Conservation (phyloP, 2,113 vertebrate species). For the Merops nubicus region DNA sequence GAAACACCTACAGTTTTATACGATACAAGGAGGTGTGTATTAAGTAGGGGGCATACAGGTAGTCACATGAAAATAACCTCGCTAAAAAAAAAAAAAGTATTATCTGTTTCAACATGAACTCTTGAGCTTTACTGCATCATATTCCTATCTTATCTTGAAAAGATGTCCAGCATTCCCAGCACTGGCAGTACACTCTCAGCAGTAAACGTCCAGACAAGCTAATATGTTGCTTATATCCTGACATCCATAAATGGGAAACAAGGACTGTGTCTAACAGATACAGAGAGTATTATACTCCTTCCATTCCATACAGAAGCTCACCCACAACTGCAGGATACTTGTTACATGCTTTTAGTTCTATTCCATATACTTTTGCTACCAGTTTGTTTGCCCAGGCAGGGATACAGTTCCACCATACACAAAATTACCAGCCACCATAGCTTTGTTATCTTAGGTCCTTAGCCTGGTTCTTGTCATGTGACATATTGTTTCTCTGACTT, state of each 20-base stretch:
- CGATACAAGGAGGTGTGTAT: not conserved
- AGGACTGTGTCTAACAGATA: not conserved
- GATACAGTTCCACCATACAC: not conserved
- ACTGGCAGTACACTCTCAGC: constrained; percentile 66
- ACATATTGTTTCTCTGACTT: constrained; percentile 35
- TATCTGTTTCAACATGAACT: constrained; percentile 2
- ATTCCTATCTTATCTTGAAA: constrained; percentile 83
- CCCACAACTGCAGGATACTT: not conserved
- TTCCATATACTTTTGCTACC: not conserved
- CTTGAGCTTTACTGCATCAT: constrained; percentile 25
- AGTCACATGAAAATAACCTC: not conserved
- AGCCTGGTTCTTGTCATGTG: constrained; percentile 58
- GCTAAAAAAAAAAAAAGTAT: not conserved
- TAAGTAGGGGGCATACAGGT: not conserved
- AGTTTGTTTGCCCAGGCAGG: not conserved
- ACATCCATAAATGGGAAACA: constrained; percentile 58
- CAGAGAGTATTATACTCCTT: not conserved
- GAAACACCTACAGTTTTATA: not conserved
- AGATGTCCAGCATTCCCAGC: constrained; percentile 68
- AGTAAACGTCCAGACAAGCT: not conserved
- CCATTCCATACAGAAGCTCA: not conserved
- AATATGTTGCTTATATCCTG: not conserved
- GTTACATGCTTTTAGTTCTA: not conserved
- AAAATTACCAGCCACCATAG: constrained; percentile 8
- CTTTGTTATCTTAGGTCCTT: constrained; percentile 47